Percentiles rank a stretch among this genome's conserved stretches.
Evolutionary conservation across 64 coral and sea anemone genomes (phyloP).

Genomic region (Acropora yongei): DNA sequence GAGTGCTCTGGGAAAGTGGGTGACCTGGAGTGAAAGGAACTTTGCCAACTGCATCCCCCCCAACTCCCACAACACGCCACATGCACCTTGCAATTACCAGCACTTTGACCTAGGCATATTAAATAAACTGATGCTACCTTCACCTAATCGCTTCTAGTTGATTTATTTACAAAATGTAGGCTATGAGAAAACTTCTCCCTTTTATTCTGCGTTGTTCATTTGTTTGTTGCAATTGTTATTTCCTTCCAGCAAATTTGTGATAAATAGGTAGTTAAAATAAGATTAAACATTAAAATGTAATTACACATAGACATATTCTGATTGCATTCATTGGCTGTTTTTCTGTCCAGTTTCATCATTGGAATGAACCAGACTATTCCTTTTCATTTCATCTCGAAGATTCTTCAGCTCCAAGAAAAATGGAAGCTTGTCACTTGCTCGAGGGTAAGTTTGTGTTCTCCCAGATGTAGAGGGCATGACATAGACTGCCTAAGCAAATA

Average conservation of each 20-base stretch:
- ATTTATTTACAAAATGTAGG: too few relatives aligned
- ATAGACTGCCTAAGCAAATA: slow-evolving; percentile 75
- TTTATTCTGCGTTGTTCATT: background rate
- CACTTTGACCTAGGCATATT: too few relatives aligned
- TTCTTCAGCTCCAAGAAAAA: slow-evolving; percentile 89
- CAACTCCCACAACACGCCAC: too few relatives aligned
- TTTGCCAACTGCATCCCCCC: too few relatives aligned
- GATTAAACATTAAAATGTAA: background rate
- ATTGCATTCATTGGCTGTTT: background rate
- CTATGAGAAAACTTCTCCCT: too few relatives aligned
- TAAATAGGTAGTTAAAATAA: background rate
- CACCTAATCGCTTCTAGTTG: too few relatives aligned
- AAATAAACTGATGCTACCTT: too few relatives aligned
- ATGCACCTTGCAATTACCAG: too few relatives aligned
- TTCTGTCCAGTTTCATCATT: background rate
- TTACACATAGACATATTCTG: background rate
- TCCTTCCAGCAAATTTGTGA: background rate
- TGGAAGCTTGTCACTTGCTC: slow-evolving; percentile 82
- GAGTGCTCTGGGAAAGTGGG: too few relatives aligned
- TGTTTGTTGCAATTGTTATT: background rate
- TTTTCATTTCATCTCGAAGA: slow-evolving; percentile 63
- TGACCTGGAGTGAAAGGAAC: too few relatives aligned
- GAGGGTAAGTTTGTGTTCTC: slow-evolving; percentile 91
- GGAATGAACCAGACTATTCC: background rate
- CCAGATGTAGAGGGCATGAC: slow-evolving; percentile 98